These are phyloP conservation scores for Erythrolamprus reginae DNA, from an alignment of 2,113 vertebrate species.

Conservation along the genomic window DNA sequence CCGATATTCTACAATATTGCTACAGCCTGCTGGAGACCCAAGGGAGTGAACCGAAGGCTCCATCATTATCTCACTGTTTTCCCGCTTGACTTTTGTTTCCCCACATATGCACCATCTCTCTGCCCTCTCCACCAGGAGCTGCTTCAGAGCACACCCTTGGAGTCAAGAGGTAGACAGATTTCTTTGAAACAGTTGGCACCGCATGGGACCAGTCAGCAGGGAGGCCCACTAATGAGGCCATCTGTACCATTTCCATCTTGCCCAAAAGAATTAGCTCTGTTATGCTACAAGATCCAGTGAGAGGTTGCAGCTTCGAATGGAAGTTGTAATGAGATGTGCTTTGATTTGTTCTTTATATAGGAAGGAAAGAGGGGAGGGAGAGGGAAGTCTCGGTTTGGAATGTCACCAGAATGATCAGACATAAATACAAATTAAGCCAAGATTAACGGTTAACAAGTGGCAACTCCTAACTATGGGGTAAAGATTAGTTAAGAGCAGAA, in stretches of 20 bases:
- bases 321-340: constrained; percentile 4
- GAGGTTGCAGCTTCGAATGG: constrained; percentile 9
- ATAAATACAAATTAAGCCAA: constrained; percentile 15
- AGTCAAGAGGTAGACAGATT: constrained; percentile 36
- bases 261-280: constrained; percentile 36
- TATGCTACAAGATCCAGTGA: not conserved
- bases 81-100: constrained; percentile 33
- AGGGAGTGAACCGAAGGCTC: constrained; percentile 42
- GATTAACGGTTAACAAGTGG: not conserved
- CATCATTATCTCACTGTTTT: constrained; percentile 53
- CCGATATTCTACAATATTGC: constrained; percentile 21
- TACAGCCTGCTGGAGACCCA: constrained; percentile 18
- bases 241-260: constrained; percentile 26
- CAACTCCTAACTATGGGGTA: not conserved
- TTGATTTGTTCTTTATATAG: not conserved
- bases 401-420: not conserved
- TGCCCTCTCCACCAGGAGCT: constrained; percentile 42
- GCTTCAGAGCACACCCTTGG: constrained; percentile 46
- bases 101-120: constrained; percentile 35
- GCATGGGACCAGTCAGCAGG: constrained; percentile 54
- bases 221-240: constrained; percentile 48
- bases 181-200: constrained; percentile 38
- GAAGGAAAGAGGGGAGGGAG: not conserved
- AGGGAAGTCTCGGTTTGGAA: not conserved
- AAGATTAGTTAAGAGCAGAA: not conserved